A percentile compares a stretch with the other conserved stretches of the same genome.
Conservation (phyloP, 2,113 vertebrate species). For the Emydura subglobosa region DNA sequence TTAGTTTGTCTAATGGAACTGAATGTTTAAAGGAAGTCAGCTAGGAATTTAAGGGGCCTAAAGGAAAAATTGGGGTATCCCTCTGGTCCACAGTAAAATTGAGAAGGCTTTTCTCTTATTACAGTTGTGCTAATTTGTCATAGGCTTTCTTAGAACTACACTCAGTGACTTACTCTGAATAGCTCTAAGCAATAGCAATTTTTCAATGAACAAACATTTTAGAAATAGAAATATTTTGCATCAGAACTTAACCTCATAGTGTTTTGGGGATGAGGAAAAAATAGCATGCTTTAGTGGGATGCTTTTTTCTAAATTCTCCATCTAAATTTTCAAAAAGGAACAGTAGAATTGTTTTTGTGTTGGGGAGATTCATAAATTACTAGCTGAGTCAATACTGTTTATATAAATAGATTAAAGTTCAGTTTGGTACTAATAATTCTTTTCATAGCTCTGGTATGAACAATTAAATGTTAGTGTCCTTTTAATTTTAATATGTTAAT, state of each 20-base stretch:
- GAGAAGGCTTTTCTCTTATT: background rate
- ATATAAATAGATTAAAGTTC: background rate
- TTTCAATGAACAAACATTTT: slow-evolving; percentile 7
- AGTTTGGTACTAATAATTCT: slow-evolving; percentile 9
- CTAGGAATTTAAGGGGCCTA: background rate
- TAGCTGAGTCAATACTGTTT: background rate
- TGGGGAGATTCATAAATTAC: background rate
- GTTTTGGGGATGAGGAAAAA: background rate
- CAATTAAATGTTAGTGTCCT: background rate
- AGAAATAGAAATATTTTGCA: background rate
- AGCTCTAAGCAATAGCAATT: background rate
- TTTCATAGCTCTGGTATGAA: background rate
- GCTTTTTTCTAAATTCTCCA: background rate
- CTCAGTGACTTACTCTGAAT: background rate
- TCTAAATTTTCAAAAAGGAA: no score
- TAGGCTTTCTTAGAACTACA: background rate
- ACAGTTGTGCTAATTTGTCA: background rate
- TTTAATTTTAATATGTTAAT: background rate
- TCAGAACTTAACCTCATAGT: background rate
- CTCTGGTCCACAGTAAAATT: background rate
- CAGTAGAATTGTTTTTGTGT: background rate
- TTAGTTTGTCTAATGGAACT: background rate
- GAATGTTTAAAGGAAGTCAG: background rate
- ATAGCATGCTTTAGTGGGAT: background rate
- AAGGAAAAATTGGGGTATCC: background rate